phyloP scores from a whole-genome alignment of 1,140 invertebrate genomes.

The Triops cancriformis region DNA sequence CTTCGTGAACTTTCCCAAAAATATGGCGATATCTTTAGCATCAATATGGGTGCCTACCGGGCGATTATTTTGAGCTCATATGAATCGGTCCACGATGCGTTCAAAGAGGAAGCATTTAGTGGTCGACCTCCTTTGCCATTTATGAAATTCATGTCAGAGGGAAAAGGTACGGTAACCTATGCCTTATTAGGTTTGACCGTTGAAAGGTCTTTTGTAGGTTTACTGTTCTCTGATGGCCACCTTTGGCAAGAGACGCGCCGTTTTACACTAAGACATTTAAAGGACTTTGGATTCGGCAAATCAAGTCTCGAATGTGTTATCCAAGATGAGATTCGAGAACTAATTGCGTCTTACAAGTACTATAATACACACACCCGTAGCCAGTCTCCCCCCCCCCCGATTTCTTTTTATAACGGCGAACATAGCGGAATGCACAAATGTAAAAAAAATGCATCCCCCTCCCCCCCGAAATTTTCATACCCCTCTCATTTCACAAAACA shows the following conservation, averaged over 20 bases:
- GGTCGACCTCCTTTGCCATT: conserved; percentile 21
- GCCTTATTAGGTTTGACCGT: too few relatives aligned
- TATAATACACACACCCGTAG: not conserved
- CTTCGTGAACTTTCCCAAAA: conserved; percentile 24
- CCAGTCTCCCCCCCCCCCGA: too few relatives aligned
- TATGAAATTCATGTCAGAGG: not conserved
- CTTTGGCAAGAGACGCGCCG: conserved; percentile 30
- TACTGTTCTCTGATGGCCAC: conserved; percentile 27
- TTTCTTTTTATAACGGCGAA: too few relatives aligned
- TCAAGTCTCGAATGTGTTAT: conserved; percentile 29
- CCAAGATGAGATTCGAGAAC: conserved; percentile 29
- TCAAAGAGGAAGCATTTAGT: conserved; percentile 28
- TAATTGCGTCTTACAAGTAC: conserved; percentile 3
- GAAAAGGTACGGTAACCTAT: not conserved
- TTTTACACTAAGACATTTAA: conserved; percentile 30
- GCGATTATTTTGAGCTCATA: conserved; percentile 20
- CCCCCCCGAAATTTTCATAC: not conserved
- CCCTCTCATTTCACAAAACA: too few relatives aligned
- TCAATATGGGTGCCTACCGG: conserved; percentile 22
- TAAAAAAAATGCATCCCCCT: too few relatives aligned
- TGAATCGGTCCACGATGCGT: conserved; percentile 19
- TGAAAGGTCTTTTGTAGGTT: conserved; percentile 20
- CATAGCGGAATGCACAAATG: too few relatives aligned
- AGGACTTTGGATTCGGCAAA: conserved; percentile 32
- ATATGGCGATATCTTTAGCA: conserved; percentile 27